These are phyloP conservation scores for Chunga burmeisteri DNA, from an alignment of 2,113 vertebrate species.

Conservation along the genomic window DNA sequence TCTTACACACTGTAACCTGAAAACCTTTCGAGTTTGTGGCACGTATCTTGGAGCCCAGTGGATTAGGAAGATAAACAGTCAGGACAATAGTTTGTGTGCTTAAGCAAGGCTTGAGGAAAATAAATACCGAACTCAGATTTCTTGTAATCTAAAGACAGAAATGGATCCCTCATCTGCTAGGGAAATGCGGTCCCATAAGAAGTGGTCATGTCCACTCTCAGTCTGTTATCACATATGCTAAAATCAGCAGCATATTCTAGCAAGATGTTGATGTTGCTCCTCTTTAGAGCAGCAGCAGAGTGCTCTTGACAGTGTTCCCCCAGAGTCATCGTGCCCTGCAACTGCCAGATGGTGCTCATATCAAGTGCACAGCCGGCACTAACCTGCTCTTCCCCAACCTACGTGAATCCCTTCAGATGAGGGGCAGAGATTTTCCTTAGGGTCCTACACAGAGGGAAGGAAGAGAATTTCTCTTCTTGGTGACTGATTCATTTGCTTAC, in stretches of 20 bases:
- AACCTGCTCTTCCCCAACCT: neutral
- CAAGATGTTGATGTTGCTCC: conserved; percentile 32
- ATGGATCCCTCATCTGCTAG: neutral
- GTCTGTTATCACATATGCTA: conserved; percentile 1
- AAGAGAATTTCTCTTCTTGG: neutral
- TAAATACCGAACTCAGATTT: neutral
- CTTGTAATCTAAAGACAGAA: neutral
- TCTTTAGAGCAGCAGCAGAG: conserved; percentile 38
- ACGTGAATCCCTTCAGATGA: neutral
- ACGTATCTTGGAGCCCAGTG: neutral
- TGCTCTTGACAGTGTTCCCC: conserved; percentile 58
- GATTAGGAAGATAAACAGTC: neutral
- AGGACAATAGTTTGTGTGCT: neutral
- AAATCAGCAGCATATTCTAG: conserved; percentile 13
- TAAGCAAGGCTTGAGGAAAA: neutral
- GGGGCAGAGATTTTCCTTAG: conserved; percentile 2
- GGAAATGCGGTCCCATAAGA: neutral
- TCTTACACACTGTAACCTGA: neutral
- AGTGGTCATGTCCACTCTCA: neutral
- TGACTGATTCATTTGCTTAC: neutral
- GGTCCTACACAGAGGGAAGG: neutral
- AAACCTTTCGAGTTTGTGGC: neutral
- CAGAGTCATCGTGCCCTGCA: conserved; percentile 25
- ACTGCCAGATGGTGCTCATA: conserved; percentile 52
- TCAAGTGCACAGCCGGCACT: neutral